Base-by-base conservation (phyloP, 2,113 vertebrate species). In the Spermophilus dauricus region DNA sequence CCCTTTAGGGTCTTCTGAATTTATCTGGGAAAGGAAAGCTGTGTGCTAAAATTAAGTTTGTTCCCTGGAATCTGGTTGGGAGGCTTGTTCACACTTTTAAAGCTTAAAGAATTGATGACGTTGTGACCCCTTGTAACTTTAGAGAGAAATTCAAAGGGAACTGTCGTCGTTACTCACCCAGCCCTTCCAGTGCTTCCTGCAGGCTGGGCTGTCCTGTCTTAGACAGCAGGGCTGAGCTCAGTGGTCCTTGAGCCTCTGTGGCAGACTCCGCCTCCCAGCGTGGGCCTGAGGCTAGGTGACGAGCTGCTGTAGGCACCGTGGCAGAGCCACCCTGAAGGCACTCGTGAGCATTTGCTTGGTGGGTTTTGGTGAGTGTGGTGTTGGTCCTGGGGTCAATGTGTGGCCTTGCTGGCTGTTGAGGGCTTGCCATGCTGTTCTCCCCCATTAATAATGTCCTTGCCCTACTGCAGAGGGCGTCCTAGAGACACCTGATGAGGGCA, bases 141-240 rank as follows among this genome's bases (percentile, higher is more conserved):
- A 22, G 34, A 37, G 24, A 17, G 39, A 8, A 3, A n/a, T 6
- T 12, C 20, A 16, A 4, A 9, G 2, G 24, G 37, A 72, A 42
- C 30, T 70, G 10, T 5, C 5, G 5, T 1, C 0, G 10, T 53
- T 9, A 14, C 45, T 63, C 0, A 1, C 5, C 22, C 2, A 8
- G 6, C 16, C 26, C 14, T 26, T 4, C 17, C 4, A 8, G 8
- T 5, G 0, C 86, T 1, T 75, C 53, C 70, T 88, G 37, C 10
- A 9, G 14, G 37, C 24, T 39, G 2, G 8, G 34, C 81, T 56
- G 39, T 8, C 24, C 56, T 82, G 53, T 58, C 61, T 24, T 22
- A 28, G 26, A 7, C 3, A 63, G 61, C 61, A 63, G 26, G 61
- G 61, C 16, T 22, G 48, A 1, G 14, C 26, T 72, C 45, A 17